These are phyloP conservation scores for Byasa hedistus DNA, from an alignment of 2,888 invertebrate species.

Conservation along the genomic window DNA sequence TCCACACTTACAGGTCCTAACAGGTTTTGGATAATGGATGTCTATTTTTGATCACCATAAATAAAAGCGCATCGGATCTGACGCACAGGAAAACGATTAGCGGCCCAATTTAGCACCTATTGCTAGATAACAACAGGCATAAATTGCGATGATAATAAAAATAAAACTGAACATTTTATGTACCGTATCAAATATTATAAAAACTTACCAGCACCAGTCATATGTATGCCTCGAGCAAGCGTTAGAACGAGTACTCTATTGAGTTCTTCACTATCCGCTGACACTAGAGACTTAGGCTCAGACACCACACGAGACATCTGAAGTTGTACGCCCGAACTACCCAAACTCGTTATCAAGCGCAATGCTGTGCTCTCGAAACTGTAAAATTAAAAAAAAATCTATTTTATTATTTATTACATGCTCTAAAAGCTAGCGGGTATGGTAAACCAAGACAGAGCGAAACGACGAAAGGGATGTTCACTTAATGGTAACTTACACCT, in stretches of 20 bases:
- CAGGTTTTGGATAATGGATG: too few relatives aligned
- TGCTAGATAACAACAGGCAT: too few relatives aligned
- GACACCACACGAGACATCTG: constrained; percentile 94
- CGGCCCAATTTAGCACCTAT: too few relatives aligned
- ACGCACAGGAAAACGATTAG: too few relatives aligned
- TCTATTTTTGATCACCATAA: too few relatives aligned
- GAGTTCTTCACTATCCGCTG: constrained; percentile 96
- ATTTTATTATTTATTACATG: not conserved
- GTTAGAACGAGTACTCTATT: constrained; percentile 96
- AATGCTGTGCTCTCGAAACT: constrained; percentile 94
- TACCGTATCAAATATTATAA: not conserved
- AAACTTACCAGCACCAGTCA: constrained; percentile 86
- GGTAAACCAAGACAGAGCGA: too few relatives aligned
- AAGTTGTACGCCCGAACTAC: constrained; percentile 96
- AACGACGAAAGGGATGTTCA: too few relatives aligned
- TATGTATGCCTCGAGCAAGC: constrained; percentile 94
- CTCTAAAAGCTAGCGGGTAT: too few relatives aligned
- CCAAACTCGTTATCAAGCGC: constrained; percentile 91
- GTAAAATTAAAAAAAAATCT: constrained; percentile 36
- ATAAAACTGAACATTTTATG: not conserved
- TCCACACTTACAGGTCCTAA: too few relatives aligned
- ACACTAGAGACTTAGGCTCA: constrained; percentile 94
- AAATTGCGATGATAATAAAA: not conserved
- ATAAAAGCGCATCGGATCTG: too few relatives aligned
- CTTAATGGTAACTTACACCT: too few relatives aligned